Percentiles rank a stretch among this genome's conserved stretches.
These are phyloP conservation scores for Synanthedon andrenaeformis DNA, from an alignment of 2,888 invertebrate genomes.

Conservation along the genomic window DNA sequence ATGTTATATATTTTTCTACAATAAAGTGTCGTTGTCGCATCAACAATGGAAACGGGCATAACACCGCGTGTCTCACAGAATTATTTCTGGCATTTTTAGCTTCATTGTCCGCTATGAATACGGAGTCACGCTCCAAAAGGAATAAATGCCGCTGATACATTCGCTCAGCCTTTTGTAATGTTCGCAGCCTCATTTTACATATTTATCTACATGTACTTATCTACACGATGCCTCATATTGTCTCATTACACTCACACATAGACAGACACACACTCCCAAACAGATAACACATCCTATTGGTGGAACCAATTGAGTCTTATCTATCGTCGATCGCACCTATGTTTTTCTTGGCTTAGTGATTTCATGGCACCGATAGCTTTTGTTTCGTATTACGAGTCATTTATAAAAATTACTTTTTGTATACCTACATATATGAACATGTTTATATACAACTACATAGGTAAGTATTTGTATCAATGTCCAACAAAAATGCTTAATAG, in stretches of 20 bases:
- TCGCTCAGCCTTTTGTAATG: conserved; percentile 29
- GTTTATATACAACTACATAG: no score
- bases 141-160: conserved; percentile 54
- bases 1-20: no score
- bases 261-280: background rate
- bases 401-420: conserved; percentile 1
- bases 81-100: conserved; percentile 66
- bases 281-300: background rate
- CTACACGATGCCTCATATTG: conserved; percentile 1
- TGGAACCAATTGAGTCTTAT: conserved; percentile 10
- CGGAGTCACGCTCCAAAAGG: conserved; percentile 66
- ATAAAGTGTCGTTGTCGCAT: conserved; percentile 11
- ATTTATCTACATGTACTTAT: conserved; percentile 1
- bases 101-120: conserved; percentile 59
- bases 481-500: conserved; percentile 18
- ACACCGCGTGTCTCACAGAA: conserved; percentile 61
- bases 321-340: conserved; percentile 14
- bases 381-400: background rate
- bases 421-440: background rate
- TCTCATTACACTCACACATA: background rate
- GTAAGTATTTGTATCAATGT: conserved; percentile 8
- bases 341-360: conserved; percentile 23
- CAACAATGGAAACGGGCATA: conserved; percentile 24
- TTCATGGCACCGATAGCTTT: conserved; percentile 9
- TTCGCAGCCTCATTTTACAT: conserved; percentile 6